A percentile compares a stretch with the other conserved stretches of the same genome.
phyloP scores from a whole-genome alignment of 1,140 invertebrate genomes.

The Pteromalus puparum region DNA sequence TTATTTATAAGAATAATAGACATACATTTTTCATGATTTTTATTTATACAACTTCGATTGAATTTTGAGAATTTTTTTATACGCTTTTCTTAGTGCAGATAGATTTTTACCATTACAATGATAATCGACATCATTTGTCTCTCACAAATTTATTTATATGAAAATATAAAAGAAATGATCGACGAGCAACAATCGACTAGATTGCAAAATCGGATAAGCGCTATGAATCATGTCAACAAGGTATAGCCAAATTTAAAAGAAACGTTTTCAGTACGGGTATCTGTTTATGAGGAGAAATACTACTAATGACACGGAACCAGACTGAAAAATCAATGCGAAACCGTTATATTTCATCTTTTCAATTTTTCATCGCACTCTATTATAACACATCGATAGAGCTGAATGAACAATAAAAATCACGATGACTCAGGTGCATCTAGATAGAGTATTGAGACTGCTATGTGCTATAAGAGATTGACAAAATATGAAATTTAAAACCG shows the following conservation, averaged over 20 bases:
- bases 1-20: constrained; percentile 25
- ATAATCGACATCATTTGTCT: constrained; percentile 51
- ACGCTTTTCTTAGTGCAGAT: constrained; percentile 14
- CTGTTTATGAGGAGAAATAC: constrained; percentile 22
- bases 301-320: constrained; percentile 26
- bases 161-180: constrained; percentile 16
- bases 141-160: constrained; percentile 37
- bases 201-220: constrained; percentile 25
- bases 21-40: constrained; percentile 25
- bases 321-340: constrained; percentile 39
- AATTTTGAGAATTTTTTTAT: constrained; percentile 34
- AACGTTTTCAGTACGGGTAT: constrained; percentile 26
- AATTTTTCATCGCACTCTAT: constrained; percentile 40
- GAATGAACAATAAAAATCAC: constrained; percentile 43
- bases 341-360: constrained; percentile 40
- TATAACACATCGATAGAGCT: constrained; percentile 16
- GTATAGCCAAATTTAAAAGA: constrained; percentile 40
- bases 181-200: constrained; percentile 30
- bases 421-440: constrained; percentile 38
- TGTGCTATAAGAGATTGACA: constrained; percentile 36
- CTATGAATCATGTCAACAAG: constrained; percentile 37
- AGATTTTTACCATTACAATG: constrained; percentile 30
- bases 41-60: constrained; percentile 23
- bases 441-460: constrained; percentile 45
- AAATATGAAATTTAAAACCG: constrained; percentile 40